phyloP scores from a whole-genome alignment of 2,888 invertebrate genomes.

The Apantesis nais region DNA sequence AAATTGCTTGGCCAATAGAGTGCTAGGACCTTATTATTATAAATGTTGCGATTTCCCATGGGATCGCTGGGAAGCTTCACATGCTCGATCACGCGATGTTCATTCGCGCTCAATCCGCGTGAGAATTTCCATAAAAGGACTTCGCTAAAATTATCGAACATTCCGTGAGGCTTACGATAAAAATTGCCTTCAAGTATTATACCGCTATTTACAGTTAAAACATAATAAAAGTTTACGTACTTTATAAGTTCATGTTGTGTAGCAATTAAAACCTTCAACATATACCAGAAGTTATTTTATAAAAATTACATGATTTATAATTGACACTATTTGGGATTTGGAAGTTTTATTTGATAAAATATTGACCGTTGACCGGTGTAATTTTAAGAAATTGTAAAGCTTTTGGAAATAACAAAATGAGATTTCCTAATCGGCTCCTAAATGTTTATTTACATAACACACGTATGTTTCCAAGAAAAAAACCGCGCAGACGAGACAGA shows the following conservation, averaged over 20 bases:
- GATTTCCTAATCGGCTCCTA: conserved; percentile 10
- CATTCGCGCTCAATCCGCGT: conserved; percentile 57
- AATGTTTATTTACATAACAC: conserved; percentile 46
- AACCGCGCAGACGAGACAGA: conserved; percentile 41
- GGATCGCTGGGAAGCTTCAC: conserved; percentile 63
- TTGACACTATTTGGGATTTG: too few relatives aligned
- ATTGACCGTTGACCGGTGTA: too few relatives aligned
- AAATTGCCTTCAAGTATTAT: conserved; percentile 1
- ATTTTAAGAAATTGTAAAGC: too few relatives aligned
- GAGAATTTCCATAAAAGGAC: conserved; percentile 52
- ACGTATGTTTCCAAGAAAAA: conserved; percentile 39
- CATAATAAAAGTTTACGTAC: conserved; percentile 17
- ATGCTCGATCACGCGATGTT: conserved; percentile 65
- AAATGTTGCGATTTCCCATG: conserved; percentile 62
- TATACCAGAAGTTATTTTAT: conserved; percentile 7
- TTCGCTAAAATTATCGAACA: conserved; percentile 28
- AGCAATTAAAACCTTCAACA: conserved; percentile 24
- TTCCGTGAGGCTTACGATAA: background rate
- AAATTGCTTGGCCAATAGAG: conserved; percentile 18
- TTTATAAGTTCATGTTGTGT: conserved; percentile 13
- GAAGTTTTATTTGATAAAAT: too few relatives aligned
- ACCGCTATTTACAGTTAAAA: conserved; percentile 9
- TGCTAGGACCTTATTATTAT: conserved; percentile 32
- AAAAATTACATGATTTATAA: too few relatives aligned
- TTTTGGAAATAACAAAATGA: conserved; percentile 9